These are phyloP conservation scores for Bimastos eiseni DNA, from an alignment of 2,888 invertebrate species.

Conservation along the genomic window DNA sequence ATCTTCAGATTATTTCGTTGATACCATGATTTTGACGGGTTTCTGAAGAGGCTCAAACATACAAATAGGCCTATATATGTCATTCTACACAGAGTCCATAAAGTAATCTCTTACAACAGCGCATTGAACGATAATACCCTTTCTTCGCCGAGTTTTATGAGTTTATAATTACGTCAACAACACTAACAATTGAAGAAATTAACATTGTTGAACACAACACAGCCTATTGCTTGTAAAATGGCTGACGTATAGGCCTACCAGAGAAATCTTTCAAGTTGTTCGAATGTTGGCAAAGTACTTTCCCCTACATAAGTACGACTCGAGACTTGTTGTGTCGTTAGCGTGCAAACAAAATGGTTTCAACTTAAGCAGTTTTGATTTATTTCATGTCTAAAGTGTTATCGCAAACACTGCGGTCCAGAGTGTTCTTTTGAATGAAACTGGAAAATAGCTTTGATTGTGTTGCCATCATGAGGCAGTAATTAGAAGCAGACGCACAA, in stretches of 20 bases:
- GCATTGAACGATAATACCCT: background rate
- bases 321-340: background rate
- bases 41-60: no score
- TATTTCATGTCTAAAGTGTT: background rate
- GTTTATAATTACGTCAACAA: background rate
- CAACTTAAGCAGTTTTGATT: background rate
- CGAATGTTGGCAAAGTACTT: no score
- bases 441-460: background rate
- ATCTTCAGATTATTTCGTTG: no score
- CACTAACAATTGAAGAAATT: background rate
- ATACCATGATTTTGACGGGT: no score
- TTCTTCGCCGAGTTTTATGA: background rate
- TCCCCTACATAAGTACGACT: no score
- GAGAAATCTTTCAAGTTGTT: no score
- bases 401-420: background rate
- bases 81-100: no score
- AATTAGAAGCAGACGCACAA: no score
- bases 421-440: background rate
- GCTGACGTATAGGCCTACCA: no score
- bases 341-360: background rate
- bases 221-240: background rate
- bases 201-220: background rate
- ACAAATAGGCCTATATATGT: no score
- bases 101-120: no score
- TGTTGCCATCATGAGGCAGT: background rate